Percentiles rank a stretch among this genome's conserved stretches.
Conservation (phyloP, 1,140 invertebrate species). For the Sesamia nonagrioides region DNA sequence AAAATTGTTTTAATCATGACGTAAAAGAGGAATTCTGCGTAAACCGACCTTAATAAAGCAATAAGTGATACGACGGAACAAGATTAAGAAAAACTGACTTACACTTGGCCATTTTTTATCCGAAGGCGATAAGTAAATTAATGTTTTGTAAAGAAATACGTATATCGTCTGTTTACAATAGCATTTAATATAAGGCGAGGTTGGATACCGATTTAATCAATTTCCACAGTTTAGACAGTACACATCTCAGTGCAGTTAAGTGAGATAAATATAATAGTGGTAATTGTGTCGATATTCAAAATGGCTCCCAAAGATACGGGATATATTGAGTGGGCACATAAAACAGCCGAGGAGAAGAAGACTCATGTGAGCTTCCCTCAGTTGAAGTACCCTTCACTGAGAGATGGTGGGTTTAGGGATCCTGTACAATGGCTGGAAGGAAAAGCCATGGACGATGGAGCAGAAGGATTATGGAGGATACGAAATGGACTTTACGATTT, state of each 20-base stretch:
- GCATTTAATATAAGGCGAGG: background rate
- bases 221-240: conserved; percentile 7
- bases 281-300: conserved; percentile 18
- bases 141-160: background rate
- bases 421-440: conserved; percentile 89
- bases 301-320: conserved; percentile 75
- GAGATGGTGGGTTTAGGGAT: conserved; percentile 82
- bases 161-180: background rate
- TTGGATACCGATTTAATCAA: background rate
- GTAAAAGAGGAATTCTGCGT: no score
- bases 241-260: background rate
- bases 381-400: conserved; percentile 85
- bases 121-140: background rate
- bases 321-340: conserved; percentile 70
- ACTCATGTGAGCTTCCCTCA: conserved; percentile 85
- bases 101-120: background rate
- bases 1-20: no score
- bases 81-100: background rate
- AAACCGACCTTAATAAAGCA: no score
- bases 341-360: conserved; percentile 75
- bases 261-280: background rate
- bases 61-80: no score
- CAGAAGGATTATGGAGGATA: conserved; percentile 93
- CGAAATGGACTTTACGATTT: conserved; percentile 93
- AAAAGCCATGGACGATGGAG: conserved; percentile 91